Conservation (phyloP, 2,888 invertebrate genomes). For the Macaria notata region DNA sequence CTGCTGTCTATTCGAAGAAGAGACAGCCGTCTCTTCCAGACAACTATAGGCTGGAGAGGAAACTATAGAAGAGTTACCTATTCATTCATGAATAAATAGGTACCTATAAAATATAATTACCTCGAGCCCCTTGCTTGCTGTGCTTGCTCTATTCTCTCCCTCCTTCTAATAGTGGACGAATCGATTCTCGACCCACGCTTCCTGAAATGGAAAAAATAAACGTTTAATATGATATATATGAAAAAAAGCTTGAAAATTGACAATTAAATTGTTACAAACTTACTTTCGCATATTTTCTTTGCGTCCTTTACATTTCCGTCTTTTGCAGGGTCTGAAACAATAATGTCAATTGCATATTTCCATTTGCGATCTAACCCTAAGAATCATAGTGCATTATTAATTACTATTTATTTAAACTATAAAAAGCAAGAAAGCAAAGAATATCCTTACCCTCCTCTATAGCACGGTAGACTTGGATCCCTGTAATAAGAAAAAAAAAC, state of each 20-base stretch:
- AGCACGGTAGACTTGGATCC: conserved; percentile 42
- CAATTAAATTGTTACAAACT: conserved; percentile 26
- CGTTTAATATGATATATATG: no score
- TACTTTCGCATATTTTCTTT: conserved; percentile 39
- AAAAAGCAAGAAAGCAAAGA: no score
- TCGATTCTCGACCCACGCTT: conserved; percentile 36
- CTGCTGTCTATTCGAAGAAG: no score
- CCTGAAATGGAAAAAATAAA: not conserved
- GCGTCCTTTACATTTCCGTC: conserved; percentile 46
- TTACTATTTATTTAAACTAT: no score
- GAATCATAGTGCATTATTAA: no score
- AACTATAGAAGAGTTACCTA: no score
- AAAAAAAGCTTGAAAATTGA: no score
- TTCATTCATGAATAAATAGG: no score
- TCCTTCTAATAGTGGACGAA: conserved; percentile 7
- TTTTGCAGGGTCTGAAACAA: conserved; percentile 50
- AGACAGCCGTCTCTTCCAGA: no score
- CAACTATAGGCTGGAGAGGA: no score
- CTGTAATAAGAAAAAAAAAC: conserved; percentile 27
- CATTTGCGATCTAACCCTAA: no score
- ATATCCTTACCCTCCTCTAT: conserved; percentile 53
- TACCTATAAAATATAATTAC: not conserved
- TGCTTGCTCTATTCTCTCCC: conserved; percentile 14
- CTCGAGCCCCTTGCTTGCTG: not conserved
- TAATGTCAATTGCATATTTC: not conserved